Percentiles rank a stretch among this genome's conserved stretches.
These are phyloP conservation scores for Drusus annulatus DNA, from an alignment of 1,140 invertebrate species.

Conservation along the genomic window DNA sequence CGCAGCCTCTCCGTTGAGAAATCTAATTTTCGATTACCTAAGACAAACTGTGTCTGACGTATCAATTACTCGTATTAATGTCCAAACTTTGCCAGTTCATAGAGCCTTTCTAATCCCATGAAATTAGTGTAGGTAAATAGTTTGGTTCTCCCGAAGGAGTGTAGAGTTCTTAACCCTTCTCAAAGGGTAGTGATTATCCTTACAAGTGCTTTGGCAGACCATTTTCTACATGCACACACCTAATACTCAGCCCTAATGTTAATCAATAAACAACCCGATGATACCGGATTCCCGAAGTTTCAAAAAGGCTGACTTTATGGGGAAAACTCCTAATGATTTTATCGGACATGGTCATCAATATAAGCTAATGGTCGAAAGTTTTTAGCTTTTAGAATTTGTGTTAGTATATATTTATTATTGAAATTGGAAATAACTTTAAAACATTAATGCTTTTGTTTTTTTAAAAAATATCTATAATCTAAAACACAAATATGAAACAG, in stretches of 20 bases:
- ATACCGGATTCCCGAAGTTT: neutral
- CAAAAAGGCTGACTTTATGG: too few species aligned
- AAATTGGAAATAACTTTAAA: too few species aligned
- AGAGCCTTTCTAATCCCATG: neutral
- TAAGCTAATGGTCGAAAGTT: too few species aligned
- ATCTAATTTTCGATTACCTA: neutral
- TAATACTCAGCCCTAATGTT: neutral
- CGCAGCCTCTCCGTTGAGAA: too few species aligned
- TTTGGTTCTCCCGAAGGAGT: neutral
- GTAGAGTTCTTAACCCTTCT: slow-evolving; percentile 4
- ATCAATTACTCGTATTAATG: slow-evolving; percentile 4
- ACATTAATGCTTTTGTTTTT: too few species aligned
- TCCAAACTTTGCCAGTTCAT: slow-evolving; percentile 9
- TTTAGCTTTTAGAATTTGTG: too few species aligned
- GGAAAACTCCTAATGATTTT: too few species aligned
- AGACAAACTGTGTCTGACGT: neutral
- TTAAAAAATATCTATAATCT: too few species aligned
- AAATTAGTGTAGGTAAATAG: slow-evolving; percentile 18
- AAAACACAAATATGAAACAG: too few species aligned
- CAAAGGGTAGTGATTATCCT: slow-evolving; percentile 11
- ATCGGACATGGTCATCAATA: too few species aligned
- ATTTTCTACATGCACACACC: slow-evolving; percentile 10
- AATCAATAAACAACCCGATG: neutral
- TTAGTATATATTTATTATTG: too few species aligned
- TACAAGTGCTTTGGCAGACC: slow-evolving; percentile 3